Conservation (phyloP, 2,888 invertebrate genomes). For the Plemyria rubiginata region DNA sequence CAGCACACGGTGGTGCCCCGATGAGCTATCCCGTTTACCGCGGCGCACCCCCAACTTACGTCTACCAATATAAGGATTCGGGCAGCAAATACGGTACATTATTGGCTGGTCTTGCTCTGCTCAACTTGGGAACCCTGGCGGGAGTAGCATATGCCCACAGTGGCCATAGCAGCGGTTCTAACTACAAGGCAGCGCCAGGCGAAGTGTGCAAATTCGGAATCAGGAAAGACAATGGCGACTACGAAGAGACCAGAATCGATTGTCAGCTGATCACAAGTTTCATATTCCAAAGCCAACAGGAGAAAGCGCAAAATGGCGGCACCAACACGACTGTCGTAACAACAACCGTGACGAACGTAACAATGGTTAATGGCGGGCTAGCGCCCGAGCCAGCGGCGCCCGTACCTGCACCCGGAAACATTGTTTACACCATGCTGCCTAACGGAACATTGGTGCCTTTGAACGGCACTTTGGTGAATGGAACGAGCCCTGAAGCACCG, state of each 20-base stretch:
- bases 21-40: conserved; percentile 69
- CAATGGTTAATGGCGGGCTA: conserved; percentile 59
- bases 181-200: conserved; percentile 63
- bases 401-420: conserved; percentile 42
- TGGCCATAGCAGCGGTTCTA: conserved; percentile 41
- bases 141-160: conserved; percentile 57
- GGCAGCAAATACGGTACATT: conserved; percentile 76
- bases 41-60: conserved; percentile 70
- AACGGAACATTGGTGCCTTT: conserved; percentile 69
- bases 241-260: conserved; percentile 75
- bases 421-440: conserved; percentile 60
- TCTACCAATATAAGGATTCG: conserved; percentile 73
- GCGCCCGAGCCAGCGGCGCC: conserved; percentile 41
- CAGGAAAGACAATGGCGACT: conserved; percentile 72
- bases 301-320: conserved; percentile 44
- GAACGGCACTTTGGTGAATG: conserved; percentile 49
- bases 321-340: conserved; percentile 60
- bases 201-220: conserved; percentile 75
- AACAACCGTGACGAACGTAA: conserved; percentile 68
- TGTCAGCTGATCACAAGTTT: conserved; percentile 74
- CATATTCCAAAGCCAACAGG: conserved; percentile 61
- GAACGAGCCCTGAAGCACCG: conserved; percentile 40
- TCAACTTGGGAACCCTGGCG: conserved; percentile 72
- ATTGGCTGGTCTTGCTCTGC: conserved; percentile 69
- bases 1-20: conserved; percentile 59